phyloP scores from a whole-genome alignment of 2,888 invertebrate genomes.

The Eupithecia subumbrata region DNA sequence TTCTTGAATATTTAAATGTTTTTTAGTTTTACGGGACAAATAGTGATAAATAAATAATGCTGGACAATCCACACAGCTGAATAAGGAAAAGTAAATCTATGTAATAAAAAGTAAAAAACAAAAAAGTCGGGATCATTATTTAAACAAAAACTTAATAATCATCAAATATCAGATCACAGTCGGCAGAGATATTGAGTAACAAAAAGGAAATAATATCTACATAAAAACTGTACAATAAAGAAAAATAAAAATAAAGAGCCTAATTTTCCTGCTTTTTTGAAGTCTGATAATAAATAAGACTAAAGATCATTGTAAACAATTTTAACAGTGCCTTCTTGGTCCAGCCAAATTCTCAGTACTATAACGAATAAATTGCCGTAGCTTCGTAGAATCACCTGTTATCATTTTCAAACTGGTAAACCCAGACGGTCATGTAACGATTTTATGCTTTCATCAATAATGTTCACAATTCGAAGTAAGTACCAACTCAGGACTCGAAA shows the following conservation, averaged over 20 bases:
- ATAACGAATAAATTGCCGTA: neutral
- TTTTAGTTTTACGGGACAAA: too few species aligned
- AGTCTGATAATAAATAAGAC: neutral
- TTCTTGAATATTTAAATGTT: too few species aligned
- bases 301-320: neutral
- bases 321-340: neutral
- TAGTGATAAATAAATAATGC: too few species aligned
- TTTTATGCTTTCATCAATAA: neutral
- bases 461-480: neutral
- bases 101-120: too few species aligned
- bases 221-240: too few species aligned
- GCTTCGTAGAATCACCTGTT: conserved; percentile 2
- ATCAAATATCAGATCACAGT: too few species aligned
- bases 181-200: too few species aligned
- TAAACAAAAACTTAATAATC: too few species aligned
- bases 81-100: too few species aligned
- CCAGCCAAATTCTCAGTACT: neutral
- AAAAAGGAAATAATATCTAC: too few species aligned
- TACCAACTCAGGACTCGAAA: neutral
- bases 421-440: neutral
- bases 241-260: neutral
- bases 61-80: too few species aligned
- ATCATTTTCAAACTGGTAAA: neutral
- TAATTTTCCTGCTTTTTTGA: neutral
- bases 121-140: too few species aligned